A percentile compares a stretch with the other conserved stretches of the same genome.
Evolutionary conservation across 2,888 invertebrate species (phyloP).

Genomic region (Rhopalosiphum nymphaeae): DNA sequence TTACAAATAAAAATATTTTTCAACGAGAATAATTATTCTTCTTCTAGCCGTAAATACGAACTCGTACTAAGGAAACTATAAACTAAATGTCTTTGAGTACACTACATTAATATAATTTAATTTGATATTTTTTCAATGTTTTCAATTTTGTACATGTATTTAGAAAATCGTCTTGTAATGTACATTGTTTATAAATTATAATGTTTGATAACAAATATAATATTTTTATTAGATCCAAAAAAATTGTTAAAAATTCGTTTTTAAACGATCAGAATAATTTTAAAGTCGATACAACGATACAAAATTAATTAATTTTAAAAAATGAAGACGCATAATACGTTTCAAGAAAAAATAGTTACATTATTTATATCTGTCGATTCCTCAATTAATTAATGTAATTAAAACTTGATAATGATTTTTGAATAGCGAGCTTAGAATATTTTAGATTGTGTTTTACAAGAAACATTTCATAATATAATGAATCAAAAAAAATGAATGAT

Average conservation of each 20-base stretch:
- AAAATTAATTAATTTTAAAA: neutral
- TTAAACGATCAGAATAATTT: neutral
- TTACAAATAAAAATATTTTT: neutral
- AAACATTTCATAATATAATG: neutral
- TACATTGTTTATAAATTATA: neutral
- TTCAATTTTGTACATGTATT: neutral
- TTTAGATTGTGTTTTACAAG: neutral
- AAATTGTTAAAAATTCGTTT: neutral
- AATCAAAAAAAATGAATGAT: neutral
- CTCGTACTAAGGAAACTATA: neutral
- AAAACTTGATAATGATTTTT: neutral
- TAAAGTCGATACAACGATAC: neutral
- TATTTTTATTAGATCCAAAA: neutral
- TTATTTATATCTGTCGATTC: neutral
- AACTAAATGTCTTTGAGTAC: neutral
- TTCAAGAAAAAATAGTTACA: neutral
- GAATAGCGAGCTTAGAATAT: neutral
- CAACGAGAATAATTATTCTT: neutral
- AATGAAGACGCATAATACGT: neutral
- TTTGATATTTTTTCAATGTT: neutral
- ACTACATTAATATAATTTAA: neutral
- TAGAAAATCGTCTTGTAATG: neutral
- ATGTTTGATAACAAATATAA: neutral
- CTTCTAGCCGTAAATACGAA: neutral
- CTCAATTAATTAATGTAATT: neutral